Evolutionary conservation across 2,888 invertebrate genomes (phyloP).

Genomic region (Sinohyriopsis cumingii): DNA sequence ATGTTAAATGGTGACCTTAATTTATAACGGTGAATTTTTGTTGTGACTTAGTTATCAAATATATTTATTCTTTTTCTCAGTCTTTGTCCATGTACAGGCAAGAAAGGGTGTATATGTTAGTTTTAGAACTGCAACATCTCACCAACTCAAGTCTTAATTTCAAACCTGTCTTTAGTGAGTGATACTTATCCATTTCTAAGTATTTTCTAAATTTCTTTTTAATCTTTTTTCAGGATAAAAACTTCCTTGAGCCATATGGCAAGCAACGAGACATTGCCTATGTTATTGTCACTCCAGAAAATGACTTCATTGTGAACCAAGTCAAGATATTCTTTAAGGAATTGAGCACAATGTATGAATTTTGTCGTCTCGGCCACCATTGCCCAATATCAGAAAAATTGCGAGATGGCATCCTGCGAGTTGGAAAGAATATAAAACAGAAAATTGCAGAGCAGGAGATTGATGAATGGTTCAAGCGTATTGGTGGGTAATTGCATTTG

Average conservation of each 20-base stretch:
- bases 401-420: conserved; percentile 89
- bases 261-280: conserved; percentile 95
- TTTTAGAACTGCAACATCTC: too few species aligned
- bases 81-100: too few species aligned
- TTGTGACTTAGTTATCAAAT: too few species aligned
- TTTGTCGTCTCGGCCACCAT: conserved; percentile 93
- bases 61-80: too few species aligned
- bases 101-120: too few species aligned
- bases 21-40: too few species aligned
- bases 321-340: conserved; percentile 93
- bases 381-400: conserved; percentile 88
- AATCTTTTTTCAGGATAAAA: conserved; percentile 79
- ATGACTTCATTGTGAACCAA: conserved; percentile 84
- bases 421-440: conserved; percentile 79
- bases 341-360: conserved; percentile 93
- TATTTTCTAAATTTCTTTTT: background rate
- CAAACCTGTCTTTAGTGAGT: too few species aligned
- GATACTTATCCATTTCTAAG: too few species aligned
- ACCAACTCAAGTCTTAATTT: too few species aligned
- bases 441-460: conserved; percentile 80
- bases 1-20: too few species aligned
- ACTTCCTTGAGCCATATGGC: conserved; percentile 98
- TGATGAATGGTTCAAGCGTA: conserved; percentile 91
- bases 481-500: conserved; percentile 73
- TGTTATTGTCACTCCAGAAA: conserved; percentile 94